Evolutionary conservation across 2,113 vertebrate species (phyloP), one percentile per base, ranked within the genome.

Genomic region (Caranx ignobilis): DNA sequence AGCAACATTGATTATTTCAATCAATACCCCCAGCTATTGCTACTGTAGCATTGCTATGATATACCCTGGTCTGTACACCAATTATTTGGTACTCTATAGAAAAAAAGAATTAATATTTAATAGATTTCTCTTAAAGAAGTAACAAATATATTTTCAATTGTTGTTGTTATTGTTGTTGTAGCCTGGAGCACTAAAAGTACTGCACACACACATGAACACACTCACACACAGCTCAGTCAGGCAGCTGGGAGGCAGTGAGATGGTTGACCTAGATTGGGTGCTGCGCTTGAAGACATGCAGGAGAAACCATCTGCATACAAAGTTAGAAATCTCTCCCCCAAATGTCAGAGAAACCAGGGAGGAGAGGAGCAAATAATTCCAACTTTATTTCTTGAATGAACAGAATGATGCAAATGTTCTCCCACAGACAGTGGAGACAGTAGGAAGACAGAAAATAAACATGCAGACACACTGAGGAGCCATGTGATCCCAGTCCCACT

Each of bases 241-340:
- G 82, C 72, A 81, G 86, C 78, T 74, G 82, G 69, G 83, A 89
- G 81, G 82, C 72, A 78, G 71, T 15, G 74, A 89, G 83, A 89
- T 91, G 88, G 88, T 84, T 93, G 93, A 92, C 92, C 92, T 92
- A 94, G 89, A 93, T 94, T 84, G 86, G 87, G 57, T 67, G 70
- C 79, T 54, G 78, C 62, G 77, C 90, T 90, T 92, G 84, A 91
- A 92, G 89, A 87, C 79, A 64, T 81, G 82, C 72, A 75, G 75
- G 69, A 84, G 89, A 68, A 89, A 82, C 81, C 77, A 90, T 92
- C 81, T 88, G 93, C 86, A 92, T 91, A 92, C 87, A 92, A 87
- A 93, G 88, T 94, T 80, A 87, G 78, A 86, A 83, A 84, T 87
- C 68, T 77, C 34, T 60, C 57, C 47, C 64, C 86, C 75, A 57